These are phyloP conservation scores for Danio aesculapii DNA, from an alignment of 2,797 vertebrate species.

Conservation along the genomic window DNA sequence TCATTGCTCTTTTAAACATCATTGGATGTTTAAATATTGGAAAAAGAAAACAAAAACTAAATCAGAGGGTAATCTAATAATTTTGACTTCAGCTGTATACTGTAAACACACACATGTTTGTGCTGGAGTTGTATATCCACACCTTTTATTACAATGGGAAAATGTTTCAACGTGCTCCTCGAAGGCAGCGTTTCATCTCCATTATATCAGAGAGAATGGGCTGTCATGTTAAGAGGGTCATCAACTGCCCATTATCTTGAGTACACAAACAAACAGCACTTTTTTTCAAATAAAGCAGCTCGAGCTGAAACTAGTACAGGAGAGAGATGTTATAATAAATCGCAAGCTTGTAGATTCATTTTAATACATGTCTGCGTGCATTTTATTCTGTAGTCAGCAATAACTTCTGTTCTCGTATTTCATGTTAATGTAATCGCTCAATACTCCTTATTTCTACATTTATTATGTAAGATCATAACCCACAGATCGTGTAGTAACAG, in stretches of 20 bases:
- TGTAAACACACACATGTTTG: background rate
- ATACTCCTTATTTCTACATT: constrained; percentile 1
- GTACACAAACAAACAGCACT: constrained; percentile 30
- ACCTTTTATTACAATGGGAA: background rate
- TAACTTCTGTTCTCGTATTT: background rate
- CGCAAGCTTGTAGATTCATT: background rate
- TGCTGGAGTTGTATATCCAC: constrained; percentile 17
- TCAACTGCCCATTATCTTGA: constrained; percentile 35
- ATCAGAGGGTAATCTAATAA: too few relatives aligned
- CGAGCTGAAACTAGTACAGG: background rate
- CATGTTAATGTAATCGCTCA: background rate
- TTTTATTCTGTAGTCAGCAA: constrained; percentile 12
- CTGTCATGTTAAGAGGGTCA: constrained; percentile 16
- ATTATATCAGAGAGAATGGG: constrained; percentile 10
- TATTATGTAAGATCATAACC: background rate
- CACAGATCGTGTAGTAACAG: background rate
- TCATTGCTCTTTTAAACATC: too few relatives aligned
- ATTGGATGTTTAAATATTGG: too few relatives aligned
- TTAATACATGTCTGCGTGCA: background rate
- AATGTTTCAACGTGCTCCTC: background rate
- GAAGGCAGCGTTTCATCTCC: constrained; percentile 23
- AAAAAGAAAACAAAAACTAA: too few relatives aligned
- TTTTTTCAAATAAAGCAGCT: background rate
- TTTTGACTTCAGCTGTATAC: too few relatives aligned
- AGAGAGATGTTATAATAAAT: background rate